Evolutionary conservation across 2,888 invertebrate species (phyloP).

Genomic region (Pasiphila rectangulata): DNA sequence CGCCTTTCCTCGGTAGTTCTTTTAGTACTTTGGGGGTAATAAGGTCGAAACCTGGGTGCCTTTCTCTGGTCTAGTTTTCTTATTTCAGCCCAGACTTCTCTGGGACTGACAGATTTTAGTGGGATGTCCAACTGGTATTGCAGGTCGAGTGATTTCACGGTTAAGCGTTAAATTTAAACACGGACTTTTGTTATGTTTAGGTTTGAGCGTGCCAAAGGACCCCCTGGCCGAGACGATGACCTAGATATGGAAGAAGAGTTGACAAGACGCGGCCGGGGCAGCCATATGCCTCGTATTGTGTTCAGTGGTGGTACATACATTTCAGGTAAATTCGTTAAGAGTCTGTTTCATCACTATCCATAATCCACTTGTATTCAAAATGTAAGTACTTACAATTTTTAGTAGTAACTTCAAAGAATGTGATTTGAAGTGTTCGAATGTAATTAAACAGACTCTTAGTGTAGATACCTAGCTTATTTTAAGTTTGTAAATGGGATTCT

Average conservation of each 20-base stretch:
- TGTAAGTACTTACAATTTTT: slow-evolving; percentile 18
- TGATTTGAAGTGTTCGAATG: slow-evolving; percentile 16
- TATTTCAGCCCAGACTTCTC: too few species aligned
- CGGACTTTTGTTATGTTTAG: slow-evolving; percentile 73
- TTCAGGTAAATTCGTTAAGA: slow-evolving; percentile 57
- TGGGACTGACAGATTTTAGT: too few species aligned
- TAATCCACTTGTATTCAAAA: slow-evolving; percentile 19
- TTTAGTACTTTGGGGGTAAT: too few species aligned
- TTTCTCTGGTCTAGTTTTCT: too few species aligned
- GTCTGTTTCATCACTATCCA: slow-evolving; percentile 31
- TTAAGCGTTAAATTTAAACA: background rate
- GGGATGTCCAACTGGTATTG: too few species aligned
- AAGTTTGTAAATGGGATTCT: slow-evolving; percentile 1
- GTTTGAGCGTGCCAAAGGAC: slow-evolving; percentile 93
- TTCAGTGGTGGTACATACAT: slow-evolving; percentile 71
- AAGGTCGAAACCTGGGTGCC: too few species aligned
- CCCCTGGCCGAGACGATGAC: slow-evolving; percentile 94
- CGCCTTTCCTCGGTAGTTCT: too few species aligned
- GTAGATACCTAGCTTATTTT: slow-evolving; percentile 22
- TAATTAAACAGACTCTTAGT: slow-evolving; percentile 31
- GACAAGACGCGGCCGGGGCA: slow-evolving; percentile 84
- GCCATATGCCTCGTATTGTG: slow-evolving; percentile 61
- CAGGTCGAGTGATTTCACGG: too few species aligned
- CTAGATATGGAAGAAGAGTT: slow-evolving; percentile 88
- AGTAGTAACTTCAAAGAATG: background rate